Evolutionary conservation across 2,797 vertebrate species (phyloP).

Genomic region (Myotis daubentonii): DNA sequence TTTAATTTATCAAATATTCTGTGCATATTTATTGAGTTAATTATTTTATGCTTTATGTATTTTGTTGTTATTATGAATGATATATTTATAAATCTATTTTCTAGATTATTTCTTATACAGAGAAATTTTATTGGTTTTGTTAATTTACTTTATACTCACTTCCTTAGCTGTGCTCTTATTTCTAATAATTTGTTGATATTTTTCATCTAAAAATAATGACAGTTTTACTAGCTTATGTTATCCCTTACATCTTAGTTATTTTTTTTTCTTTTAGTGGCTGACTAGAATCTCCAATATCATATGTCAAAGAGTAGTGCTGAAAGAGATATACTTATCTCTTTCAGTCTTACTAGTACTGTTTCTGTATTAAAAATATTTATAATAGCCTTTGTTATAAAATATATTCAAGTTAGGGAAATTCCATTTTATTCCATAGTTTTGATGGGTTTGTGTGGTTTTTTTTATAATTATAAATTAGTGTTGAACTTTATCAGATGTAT

Average conservation of each 20-base stretch:
- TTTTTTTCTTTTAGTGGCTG: not conserved
- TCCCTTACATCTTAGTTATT: not conserved
- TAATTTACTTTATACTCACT: conserved; percentile 3
- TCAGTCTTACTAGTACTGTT: not conserved
- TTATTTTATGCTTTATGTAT: not conserved
- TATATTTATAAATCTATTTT: not conserved
- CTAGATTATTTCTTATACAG: not conserved
- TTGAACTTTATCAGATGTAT: not conserved
- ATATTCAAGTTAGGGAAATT: not conserved
- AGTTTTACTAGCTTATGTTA: not conserved
- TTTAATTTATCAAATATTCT: conserved; percentile 17
- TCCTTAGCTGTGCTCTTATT: not conserved
- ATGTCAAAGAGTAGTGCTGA: not conserved
- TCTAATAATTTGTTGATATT: not conserved
- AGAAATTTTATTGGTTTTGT: not conserved
- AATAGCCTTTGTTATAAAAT: not conserved
- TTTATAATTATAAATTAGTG: not conserved
- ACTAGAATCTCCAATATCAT: not conserved
- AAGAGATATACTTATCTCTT: not conserved
- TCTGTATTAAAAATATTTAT: conserved; percentile 15
- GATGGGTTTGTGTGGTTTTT: not conserved
- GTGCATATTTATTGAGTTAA: not conserved
- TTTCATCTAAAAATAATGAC: not conserved
- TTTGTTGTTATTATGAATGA: not conserved
- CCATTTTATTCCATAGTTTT: not conserved